Evolutionary conservation across 1,140 invertebrate genomes (phyloP).

Genomic region (Papilio machaon): DNA sequence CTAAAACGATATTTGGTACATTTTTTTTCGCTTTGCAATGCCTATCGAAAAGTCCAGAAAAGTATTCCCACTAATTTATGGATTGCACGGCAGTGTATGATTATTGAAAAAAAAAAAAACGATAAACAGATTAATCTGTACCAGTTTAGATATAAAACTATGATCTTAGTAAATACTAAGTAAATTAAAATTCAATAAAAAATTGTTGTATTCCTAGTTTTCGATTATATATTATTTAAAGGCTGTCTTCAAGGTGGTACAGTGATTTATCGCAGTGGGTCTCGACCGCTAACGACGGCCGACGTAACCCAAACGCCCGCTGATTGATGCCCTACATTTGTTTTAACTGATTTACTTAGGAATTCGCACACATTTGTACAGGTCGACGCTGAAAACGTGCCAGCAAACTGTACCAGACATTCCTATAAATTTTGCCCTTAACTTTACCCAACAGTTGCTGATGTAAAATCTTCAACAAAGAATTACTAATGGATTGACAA

Average conservation of each 20-base stretch:
- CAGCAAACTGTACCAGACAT: conserved; percentile 10
- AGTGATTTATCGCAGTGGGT: conserved; percentile 69
- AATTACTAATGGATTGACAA: background rate
- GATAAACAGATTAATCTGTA: background rate
- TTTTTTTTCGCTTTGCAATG: background rate
- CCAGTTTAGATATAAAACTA: background rate
- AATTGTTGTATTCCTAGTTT: conserved; percentile 51
- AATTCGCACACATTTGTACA: conserved; percentile 51
- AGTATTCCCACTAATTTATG: background rate
- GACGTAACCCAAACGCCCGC: conserved; percentile 53
- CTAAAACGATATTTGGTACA: background rate
- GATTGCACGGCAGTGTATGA: background rate
- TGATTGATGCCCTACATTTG: conserved; percentile 79
- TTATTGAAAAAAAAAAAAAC: background rate
- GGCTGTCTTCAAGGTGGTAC: conserved; percentile 70
- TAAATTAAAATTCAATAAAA: conserved; percentile 35
- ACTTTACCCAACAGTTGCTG: background rate
- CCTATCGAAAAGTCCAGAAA: no score
- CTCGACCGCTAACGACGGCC: conserved; percentile 73
- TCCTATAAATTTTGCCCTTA: conserved; percentile 9
- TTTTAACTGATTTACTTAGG: conserved; percentile 78
- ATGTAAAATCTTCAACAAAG: background rate
- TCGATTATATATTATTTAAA: conserved; percentile 58
- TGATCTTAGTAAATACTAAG: background rate
- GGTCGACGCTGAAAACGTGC: conserved; percentile 33